Evolutionary conservation across 2,797 vertebrate genomes (phyloP).

Genomic region (Propithecus deckenii): DNA sequence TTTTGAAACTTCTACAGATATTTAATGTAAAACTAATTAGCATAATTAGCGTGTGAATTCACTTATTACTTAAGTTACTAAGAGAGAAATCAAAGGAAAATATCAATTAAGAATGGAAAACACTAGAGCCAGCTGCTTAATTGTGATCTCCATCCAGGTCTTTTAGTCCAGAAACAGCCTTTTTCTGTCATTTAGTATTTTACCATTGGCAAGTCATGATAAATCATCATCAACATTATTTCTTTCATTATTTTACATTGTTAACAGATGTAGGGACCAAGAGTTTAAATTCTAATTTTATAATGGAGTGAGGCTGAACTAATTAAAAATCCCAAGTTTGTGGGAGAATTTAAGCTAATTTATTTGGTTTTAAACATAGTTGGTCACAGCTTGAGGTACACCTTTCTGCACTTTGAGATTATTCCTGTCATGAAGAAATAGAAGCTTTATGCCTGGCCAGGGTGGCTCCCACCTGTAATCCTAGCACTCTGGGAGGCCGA

Average conservation of each 20-base stretch:
- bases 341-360: slow-evolving; percentile 69
- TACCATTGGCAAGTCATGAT: slow-evolving; percentile 70
- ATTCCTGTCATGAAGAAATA: neutral
- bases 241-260: slow-evolving; percentile 77
- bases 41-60: neutral
- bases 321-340: slow-evolving; percentile 77
- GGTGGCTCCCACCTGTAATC: no score
- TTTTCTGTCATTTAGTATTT: slow-evolving; percentile 35
- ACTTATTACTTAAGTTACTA: slow-evolving; percentile 40
- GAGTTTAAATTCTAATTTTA: slow-evolving; percentile 77
- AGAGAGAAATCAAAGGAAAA: slow-evolving; percentile 26
- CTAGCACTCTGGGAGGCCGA: no score
- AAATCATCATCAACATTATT: slow-evolving; percentile 80
- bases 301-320: slow-evolving; percentile 68
- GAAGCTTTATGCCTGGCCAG: neutral
- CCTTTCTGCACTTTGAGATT: neutral
- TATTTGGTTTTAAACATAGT: slow-evolving; percentile 8
- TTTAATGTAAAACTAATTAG: neutral
- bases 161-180: slow-evolving; percentile 63
- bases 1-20: slow-evolving; percentile 11
- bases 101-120: slow-evolving; percentile 35
- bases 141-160: slow-evolving; percentile 60
- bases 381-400: slow-evolving; percentile 50
- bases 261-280: slow-evolving; percentile 79
- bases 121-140: slow-evolving; percentile 58